Conservation (phyloP, 2,888 invertebrate genomes). For the Sycophila texana region DNA sequence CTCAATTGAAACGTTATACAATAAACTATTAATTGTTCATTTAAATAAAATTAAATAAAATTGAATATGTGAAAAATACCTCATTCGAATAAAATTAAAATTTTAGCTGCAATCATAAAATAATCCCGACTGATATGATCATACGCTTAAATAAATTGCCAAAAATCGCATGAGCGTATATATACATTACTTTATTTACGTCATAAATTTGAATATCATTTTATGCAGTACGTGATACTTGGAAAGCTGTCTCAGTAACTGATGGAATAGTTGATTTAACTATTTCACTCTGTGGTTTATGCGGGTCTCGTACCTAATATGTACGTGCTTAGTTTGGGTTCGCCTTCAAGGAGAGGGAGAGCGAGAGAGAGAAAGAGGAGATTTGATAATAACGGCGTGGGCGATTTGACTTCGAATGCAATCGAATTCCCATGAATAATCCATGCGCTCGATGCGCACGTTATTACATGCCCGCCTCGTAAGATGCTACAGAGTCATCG, state of each 20-base stretch:
- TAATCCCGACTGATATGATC: too few relatives aligned
- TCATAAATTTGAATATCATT: too few relatives aligned
- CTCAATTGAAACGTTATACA: too few relatives aligned
- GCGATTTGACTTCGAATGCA: conserved; percentile 29
- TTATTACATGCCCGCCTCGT: conserved; percentile 15
- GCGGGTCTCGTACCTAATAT: conserved; percentile 30
- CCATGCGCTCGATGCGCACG: conserved; percentile 4
- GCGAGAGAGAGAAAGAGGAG: conserved; percentile 3
- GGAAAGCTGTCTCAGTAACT: conserved; percentile 8
- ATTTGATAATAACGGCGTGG: conserved; percentile 37
- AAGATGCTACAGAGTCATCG: conserved; percentile 4
- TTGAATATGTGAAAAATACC: too few relatives aligned
- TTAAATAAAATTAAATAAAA: too few relatives aligned
- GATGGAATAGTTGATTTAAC: conserved; percentile 11
- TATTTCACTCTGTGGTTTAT: conserved; percentile 18
- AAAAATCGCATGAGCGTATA: too few relatives aligned
- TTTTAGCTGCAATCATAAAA: too few relatives aligned
- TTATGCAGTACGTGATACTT: too few relatives aligned
- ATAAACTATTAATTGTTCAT: too few relatives aligned
- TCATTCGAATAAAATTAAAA: too few relatives aligned
- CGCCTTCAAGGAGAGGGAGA: conserved; percentile 1
- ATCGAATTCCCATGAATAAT: conserved; percentile 38
- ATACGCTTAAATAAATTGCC: too few relatives aligned
- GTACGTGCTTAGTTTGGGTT: conserved; percentile 29
- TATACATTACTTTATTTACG: too few relatives aligned